These are phyloP conservation scores for Lucifuga dentata DNA, from an alignment of 2,113 vertebrate genomes.

Conservation along the genomic window DNA sequence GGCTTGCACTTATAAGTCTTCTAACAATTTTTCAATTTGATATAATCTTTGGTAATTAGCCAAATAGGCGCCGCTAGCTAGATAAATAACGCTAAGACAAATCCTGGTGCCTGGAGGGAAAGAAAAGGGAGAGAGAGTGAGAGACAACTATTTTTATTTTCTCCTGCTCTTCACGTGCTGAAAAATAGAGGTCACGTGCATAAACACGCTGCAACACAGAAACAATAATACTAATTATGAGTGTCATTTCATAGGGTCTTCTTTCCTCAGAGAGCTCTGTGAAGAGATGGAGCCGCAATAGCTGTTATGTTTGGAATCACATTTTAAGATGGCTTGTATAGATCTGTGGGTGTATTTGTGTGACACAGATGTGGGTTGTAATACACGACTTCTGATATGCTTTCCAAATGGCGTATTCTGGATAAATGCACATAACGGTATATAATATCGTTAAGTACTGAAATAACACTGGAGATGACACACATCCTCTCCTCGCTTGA, in stretches of 20 bases:
- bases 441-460: constrained; percentile 8
- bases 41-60: constrained; percentile 63
- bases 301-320: no score
- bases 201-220: not conserved
- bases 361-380: no score
- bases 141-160: not conserved
- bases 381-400: no score
- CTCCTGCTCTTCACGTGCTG: constrained; percentile 11
- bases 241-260: no score
- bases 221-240: constrained; percentile 29
- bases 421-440: constrained; percentile 5
- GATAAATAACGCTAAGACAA: constrained; percentile 40
- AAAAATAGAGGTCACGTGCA: constrained; percentile 30
- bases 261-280: no score
- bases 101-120: constrained; percentile 2
- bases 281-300: no score
- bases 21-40: constrained; percentile 60
- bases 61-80: constrained; percentile 36
- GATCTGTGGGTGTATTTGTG: no score
- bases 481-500: no score
- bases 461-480: constrained; percentile 17
- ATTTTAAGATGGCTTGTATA: no score
- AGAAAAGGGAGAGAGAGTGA: no score
- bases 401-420: not conserved
- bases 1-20: constrained; percentile 54